Percentiles rank a stretch among this genome's conserved stretches.
Evolutionary conservation across 2,113 vertebrate genomes (phyloP).

Genomic region (Oncorhynchus clarkii): DNA sequence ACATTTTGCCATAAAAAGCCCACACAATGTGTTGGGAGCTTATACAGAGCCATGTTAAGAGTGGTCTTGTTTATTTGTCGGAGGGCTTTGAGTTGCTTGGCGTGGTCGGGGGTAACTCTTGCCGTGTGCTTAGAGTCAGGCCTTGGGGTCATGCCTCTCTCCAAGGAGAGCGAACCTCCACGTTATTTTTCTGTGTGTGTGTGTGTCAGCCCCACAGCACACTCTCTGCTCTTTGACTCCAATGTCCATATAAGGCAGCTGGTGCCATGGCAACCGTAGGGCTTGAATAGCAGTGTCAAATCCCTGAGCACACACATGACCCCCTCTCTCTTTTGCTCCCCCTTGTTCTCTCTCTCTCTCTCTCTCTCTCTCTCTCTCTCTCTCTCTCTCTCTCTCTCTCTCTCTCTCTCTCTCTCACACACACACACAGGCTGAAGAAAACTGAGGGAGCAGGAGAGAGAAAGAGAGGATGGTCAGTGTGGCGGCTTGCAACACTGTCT

Average conservation of each 20-base stretch:
- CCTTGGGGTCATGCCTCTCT: slow-evolving; percentile 63
- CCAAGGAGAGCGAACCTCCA: slow-evolving; percentile 2
- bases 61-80: slow-evolving; percentile 24
- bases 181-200: slow-evolving; percentile 19
- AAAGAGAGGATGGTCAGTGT: slow-evolving; percentile 11
- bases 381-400: slow-evolving; percentile 7
- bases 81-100: slow-evolving; percentile 37
- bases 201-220: slow-evolving; percentile 57
- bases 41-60: slow-evolving; percentile 33
- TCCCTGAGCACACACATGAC: slow-evolving; percentile 62
- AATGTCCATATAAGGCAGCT: slow-evolving; percentile 75
- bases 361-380: slow-evolving; percentile 10
- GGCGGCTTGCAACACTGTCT: slow-evolving; percentile 37
- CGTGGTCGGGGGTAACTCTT: slow-evolving; percentile 29
- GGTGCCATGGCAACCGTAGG: slow-evolving; percentile 75
- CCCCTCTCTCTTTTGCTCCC: slow-evolving; percentile 20
- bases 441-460: slow-evolving; percentile 27
- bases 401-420: slow-evolving; percentile 7
- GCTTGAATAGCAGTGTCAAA: slow-evolving; percentile 83
- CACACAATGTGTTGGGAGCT: background rate
- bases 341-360: slow-evolving; percentile 44
- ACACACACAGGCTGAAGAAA: slow-evolving; percentile 50
- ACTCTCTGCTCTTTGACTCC: slow-evolving; percentile 80
- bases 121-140: slow-evolving; percentile 28
- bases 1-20: background rate